Evolutionary conservation across 2,113 vertebrate species (phyloP).

Genomic region (Bubalus kerabau): DNA sequence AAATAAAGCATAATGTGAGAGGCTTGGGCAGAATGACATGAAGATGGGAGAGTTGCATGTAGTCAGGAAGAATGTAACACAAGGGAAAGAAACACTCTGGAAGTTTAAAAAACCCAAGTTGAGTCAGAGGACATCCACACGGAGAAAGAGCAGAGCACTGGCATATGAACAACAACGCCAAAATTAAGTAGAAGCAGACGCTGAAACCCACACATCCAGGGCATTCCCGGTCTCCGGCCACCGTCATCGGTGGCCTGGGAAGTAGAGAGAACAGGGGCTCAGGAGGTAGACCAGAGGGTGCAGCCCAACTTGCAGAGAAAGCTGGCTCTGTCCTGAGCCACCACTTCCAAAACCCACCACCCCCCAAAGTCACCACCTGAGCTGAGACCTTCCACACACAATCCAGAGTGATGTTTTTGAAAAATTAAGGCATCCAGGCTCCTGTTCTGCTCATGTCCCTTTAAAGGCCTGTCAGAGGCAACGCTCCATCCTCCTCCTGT

Average conservation of each 20-base stretch:
- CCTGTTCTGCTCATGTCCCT: neutral
- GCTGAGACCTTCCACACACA: neutral
- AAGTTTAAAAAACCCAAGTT: neutral
- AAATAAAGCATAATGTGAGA: neutral
- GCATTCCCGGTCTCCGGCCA: accelerated
- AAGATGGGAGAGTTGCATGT: neutral
- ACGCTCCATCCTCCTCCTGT: neutral
- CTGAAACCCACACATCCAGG: accelerated
- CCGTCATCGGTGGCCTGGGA: accelerated
- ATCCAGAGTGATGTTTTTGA: neutral
- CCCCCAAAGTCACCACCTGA: no score
- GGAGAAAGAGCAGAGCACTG: accelerated
- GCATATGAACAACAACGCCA: neutral
- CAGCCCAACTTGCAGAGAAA: no score
- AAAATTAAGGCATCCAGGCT: neutral
- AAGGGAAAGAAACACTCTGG: neutral
- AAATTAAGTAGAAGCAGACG: neutral
- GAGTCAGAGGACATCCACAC: neutral
- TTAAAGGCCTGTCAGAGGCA: neutral
- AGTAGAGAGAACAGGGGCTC: neutral
- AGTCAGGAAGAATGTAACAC: neutral
- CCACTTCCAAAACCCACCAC: accelerated
- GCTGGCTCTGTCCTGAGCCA: neutral
- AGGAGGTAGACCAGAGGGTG: accelerated
- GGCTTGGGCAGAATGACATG: no score